These are phyloP conservation scores for Loriculus beryllinus DNA, from an alignment of 2,797 vertebrate species.

Conservation along the genomic window DNA sequence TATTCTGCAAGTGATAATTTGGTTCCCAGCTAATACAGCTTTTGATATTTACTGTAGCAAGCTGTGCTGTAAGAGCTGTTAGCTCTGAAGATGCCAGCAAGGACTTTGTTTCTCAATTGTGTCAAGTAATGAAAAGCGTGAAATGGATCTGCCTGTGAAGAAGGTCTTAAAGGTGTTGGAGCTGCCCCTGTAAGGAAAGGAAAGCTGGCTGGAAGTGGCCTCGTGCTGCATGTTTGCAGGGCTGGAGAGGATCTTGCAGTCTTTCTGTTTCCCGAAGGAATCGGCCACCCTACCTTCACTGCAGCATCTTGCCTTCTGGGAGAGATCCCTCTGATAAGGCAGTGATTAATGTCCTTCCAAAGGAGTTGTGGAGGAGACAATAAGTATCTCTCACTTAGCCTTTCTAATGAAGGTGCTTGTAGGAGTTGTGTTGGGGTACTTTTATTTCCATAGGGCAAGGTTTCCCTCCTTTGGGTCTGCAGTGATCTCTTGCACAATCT, in stretches of 20 bases:
- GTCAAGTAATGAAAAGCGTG: neutral
- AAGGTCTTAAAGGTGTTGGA: neutral
- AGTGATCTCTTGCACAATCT: neutral
- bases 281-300: neutral
- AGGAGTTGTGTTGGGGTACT: neutral
- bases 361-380: conserved; percentile 58
- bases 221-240: neutral
- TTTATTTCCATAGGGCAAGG: neutral
- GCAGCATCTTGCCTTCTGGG: conserved; percentile 49
- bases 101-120: neutral
- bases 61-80: neutral
- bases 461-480: neutral
- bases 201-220: neutral
- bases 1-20: conserved; percentile 26
- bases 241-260: neutral
- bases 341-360: conserved; percentile 64
- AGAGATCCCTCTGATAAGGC: conserved; percentile 46
- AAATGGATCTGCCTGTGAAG: fast-evolving
- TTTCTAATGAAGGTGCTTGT: conserved; percentile 38
- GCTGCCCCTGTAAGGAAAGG: neutral
- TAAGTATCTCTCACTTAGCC: conserved; percentile 60
- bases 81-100: neutral
- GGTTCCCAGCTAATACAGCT: neutral
- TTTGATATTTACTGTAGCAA: neutral
- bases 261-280: neutral